Base-by-base conservation (phyloP, 2,113 vertebrate genomes). In the Coptodon rendalli region DNA sequence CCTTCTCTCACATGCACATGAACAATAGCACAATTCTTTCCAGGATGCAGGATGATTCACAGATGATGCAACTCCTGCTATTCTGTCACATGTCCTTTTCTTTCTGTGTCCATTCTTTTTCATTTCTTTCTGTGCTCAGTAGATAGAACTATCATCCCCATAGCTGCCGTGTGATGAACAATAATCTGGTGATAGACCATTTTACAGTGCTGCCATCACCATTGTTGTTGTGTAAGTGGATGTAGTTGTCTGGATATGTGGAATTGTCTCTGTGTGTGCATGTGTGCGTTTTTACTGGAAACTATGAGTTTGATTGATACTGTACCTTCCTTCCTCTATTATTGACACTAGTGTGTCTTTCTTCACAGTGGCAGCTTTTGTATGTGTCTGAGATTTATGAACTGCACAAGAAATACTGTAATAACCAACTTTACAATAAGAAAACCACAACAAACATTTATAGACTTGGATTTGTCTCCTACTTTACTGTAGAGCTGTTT, bases 351-450 rank as follows among this genome's bases (percentile, higher is more conserved):
- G 16, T 7, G 36, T 73, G 19, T 80, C 27, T 31, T 34, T 59
- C n/a, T 36, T 45, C 27, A 34, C 57, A 9, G 12, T 24, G 57
- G 29, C 5, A 12, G 4, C 6, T 16, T 59, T 38, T 85, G 36
- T 36, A 78, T 76, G 79, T 53, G 7, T 82, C 1, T 83, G 29
- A 91, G 90, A 91, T 91, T 90, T 94, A 91, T 83, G 83, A 84
- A 66, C 29, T 40, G 76, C 68, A 89, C 81, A 86, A 38, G n/a
- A 79, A 56, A 83, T 86, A 54, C 53, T 78, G 86, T 78, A 85
- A 91, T 91, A 83, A 85, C 84, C 81, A 38, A 80, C 31, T 63
- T 38, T 66, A 66, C 19, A 38, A n/a, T n/a, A 66, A 22, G 63
- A 87, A 80, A 34, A 83, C 52, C 24, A 56, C 83, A 91, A 90